Base-by-base conservation (phyloP, 1,140 invertebrate genomes). In the Vanessa tameamea region DNA sequence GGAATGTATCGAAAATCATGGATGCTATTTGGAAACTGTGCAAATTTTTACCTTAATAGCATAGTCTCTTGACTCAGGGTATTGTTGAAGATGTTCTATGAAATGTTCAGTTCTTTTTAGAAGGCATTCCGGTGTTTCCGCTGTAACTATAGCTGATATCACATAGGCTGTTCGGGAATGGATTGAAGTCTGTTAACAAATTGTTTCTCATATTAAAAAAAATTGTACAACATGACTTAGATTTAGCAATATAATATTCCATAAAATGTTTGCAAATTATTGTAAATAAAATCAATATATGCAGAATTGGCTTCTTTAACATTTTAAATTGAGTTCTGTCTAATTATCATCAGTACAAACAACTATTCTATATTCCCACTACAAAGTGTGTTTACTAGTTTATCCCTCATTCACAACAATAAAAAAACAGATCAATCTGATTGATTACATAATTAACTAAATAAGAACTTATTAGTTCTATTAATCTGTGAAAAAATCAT, bases 21-120 rank as follows among this genome's bases (percentile, higher is more conserved):
- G 6, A 43, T 6, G 7, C 3, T 43, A 9, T 43, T 9, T 43
- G 9, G 37, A 43, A 43, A 9, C 37, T 9, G 37, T 6, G 4
- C 23, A 23, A 50, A 13, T 20, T 2, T 23, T 57, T 92, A 96
- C 95, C 92, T 96, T 96, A 20, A 96, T 94, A 72, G 96, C 96
- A 73, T 95, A 92, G 85, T 95, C 94, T 79, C 95, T 95, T 4
- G 96, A 94, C 82, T 96, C 95, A 0, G 96, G 96, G 92, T 95
- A 96, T 70, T 95, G 94, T 64, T 95, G 93, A 1, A 98, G 85
- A 84, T 97, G 96, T 12, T 90, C 87, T 55, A 95, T 94, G 26
- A 97, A 92, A 84, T 96, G 95, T 80, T 96, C 95, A 3, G 96
- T 85, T 74, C 95, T 90, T 51, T 93, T 93, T 53, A 94, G 81